A percentile compares a stretch with the other conserved stretches of the same genome.
These are phyloP conservation scores for Arctocebus calabarensis DNA, from an alignment of 2,797 vertebrate species.

Conservation along the genomic window DNA sequence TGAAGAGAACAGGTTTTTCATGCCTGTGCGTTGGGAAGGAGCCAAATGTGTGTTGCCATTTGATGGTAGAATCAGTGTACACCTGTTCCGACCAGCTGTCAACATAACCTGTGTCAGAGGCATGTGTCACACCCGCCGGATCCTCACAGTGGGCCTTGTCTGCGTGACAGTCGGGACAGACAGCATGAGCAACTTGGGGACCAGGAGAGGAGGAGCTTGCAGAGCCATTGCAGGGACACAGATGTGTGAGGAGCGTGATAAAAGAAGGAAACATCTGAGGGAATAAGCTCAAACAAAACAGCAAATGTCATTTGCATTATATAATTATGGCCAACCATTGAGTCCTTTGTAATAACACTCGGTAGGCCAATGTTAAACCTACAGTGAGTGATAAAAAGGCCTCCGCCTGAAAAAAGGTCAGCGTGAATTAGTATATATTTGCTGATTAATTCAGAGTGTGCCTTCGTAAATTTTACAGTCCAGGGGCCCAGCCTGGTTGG, in stretches of 20 bases:
- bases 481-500: constrained; percentile 79
- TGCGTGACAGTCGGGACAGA: constrained; percentile 88
- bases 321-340: constrained; percentile 94
- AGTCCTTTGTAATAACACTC: constrained; percentile 92
- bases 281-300: constrained; percentile 92
- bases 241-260: constrained; percentile 93
- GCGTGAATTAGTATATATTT: constrained; percentile 90
- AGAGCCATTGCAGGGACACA: constrained; percentile 90
- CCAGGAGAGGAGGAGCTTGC: constrained; percentile 87
- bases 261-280: constrained; percentile 93
- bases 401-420: constrained; percentile 92
- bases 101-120: constrained; percentile 92
- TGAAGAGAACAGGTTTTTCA: constrained; percentile 92
- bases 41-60: constrained; percentile 95
- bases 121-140: constrained; percentile 85
- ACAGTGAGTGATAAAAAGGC: constrained; percentile 89
- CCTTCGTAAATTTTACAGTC: constrained; percentile 89
- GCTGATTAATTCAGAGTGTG: constrained; percentile 90
- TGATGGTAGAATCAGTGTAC: constrained; percentile 93
- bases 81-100: constrained; percentile 98
- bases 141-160: constrained; percentile 88
- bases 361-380: constrained; percentile 91
- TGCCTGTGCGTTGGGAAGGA: constrained; percentile 91
- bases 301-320: constrained; percentile 97
- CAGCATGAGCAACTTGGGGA: constrained; percentile 89